Evolutionary conservation across 2,113 vertebrate species (phyloP), one percentile per base, ranked within the genome.

Genomic region (Pycnonotus jocosus): DNA sequence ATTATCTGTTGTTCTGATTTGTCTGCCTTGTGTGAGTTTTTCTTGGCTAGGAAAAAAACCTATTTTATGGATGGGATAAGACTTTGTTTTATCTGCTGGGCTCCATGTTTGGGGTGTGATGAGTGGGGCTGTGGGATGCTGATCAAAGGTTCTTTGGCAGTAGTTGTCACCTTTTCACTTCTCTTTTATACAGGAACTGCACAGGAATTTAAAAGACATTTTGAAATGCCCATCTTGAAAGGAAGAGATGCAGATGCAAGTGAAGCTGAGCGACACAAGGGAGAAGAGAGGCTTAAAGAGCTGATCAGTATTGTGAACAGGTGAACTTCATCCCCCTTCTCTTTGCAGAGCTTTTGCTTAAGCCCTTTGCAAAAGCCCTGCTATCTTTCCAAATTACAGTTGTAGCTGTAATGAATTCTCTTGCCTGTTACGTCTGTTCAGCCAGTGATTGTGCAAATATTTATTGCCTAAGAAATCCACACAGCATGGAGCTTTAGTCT

Each of bases 151-250:
- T 78, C 56, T 74, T 66, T 91, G 70, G 44, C 66, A 61, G 66
- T 56, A 58, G 37, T 57, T 88, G 72, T 88, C 23, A 72, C 33
- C 53, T 84, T 94, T 80, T 93, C 53, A 62, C 56, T 69, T 95
- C 37, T 74, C 12, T 78, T 95, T 81, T 78, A 24, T 53, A 91
- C 92, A 99, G 99, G 99, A 33, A 99, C 99, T 38, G 99, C 99
- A 25, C 98, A 99, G 51, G 99, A 99, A 90, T 99, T 99, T 93
- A 99, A 99, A 96, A 99, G 98, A 90, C 98, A 98, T 20, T 99
- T 99, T 96, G 99, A 99, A 97, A 93, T 99, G 79, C 99, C 99
- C 42, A 99, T 99, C 91, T 96, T 99, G 64, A 99, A 99, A 96
- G 98, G 99, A 66, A 98, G 99, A 81, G 99, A 99, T 40, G 99